Base-by-base conservation (phyloP, 1,140 invertebrate species). In the Palaemon carinicauda region DNA sequence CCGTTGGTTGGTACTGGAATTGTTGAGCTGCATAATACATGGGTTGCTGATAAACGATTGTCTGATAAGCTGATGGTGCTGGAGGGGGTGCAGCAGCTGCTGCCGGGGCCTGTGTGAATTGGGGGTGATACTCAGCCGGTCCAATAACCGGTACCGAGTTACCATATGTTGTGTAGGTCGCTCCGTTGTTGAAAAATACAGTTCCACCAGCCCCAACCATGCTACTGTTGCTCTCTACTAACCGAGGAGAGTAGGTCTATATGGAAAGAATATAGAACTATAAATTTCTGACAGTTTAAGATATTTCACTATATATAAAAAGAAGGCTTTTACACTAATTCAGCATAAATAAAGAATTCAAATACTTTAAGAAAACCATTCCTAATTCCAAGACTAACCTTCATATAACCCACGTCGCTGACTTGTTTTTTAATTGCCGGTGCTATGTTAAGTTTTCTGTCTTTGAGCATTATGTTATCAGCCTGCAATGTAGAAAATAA, bases 381-480 rank as follows among this genome's bases (percentile, higher is more conserved):
- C n/a, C 1, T 33, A 17, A 24, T 41, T 24, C 21, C 29, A 21
- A 60, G 27, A 41, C 73, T 86, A 81, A 89, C 88, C 85, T 89
- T 89, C 54, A 89, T 87, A 60, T 87, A 89, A 17, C 88, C 88
- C 54, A 89, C 81, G 69, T 89, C 88, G 87, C 90, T 92, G 90
- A 95, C 94, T 92, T 97, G 96, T 92, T 97, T 97, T 90, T 96
- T 96, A 87, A 97, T 96, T 87, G 96, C 96, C 88, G 96, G 96
- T n/a, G 96, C 96, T 91, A 97, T 96, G 91, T 97, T 97, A 78
- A 97, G 91, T 91, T 96, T 96, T 89, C 96, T 93, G 90, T 97
- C 96, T 91, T 95, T 94, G 88, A 97, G 93, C 54, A 96, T 93
- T 88, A 96, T 93, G 91, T 95, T 94, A 88, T 96, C 95, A 73